Conservation (phyloP, 2,888 invertebrate species). For the Hydroisotoma schaefferi region DNA sequence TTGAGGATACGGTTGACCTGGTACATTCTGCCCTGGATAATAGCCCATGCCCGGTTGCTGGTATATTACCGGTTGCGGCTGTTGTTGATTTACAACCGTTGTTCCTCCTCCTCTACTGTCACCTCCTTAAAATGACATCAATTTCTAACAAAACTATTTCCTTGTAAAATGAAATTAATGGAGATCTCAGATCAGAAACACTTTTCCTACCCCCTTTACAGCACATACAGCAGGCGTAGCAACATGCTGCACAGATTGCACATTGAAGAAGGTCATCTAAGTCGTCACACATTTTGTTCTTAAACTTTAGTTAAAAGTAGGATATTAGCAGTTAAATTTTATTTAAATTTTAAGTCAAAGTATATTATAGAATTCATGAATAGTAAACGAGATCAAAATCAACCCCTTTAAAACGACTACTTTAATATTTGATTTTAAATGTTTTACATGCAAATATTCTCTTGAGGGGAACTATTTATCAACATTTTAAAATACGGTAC, state of each 20-base stretch:
- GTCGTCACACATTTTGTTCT: constrained; percentile 7
- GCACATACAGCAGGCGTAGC: constrained; percentile 9
- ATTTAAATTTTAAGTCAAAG: too few species aligned
- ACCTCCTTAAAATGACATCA: background rate
- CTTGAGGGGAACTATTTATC: too few species aligned
- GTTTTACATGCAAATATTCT: too few species aligned
- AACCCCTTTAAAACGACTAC: too few species aligned
- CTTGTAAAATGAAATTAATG: background rate
- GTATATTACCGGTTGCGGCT: background rate
- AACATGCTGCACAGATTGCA: constrained; percentile 8
- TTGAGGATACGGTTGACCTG: background rate
- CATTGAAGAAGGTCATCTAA: constrained; percentile 9
- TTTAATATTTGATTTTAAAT: too few species aligned
- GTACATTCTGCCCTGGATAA: background rate
- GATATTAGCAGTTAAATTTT: background rate
- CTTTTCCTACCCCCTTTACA: too few species aligned
- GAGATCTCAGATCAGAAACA: too few species aligned
- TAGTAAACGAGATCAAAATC: too few species aligned
- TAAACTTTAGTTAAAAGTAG: background rate
- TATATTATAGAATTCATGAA: too few species aligned
- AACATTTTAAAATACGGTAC: too few species aligned
- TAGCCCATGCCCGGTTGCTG: constrained; percentile 6
- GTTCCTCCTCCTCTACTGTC: background rate
- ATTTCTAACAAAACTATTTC: background rate
- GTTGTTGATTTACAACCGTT: background rate